Evolutionary conservation across 2,113 vertebrate species (phyloP).

Genomic region (Pachypanchax playfairii): DNA sequence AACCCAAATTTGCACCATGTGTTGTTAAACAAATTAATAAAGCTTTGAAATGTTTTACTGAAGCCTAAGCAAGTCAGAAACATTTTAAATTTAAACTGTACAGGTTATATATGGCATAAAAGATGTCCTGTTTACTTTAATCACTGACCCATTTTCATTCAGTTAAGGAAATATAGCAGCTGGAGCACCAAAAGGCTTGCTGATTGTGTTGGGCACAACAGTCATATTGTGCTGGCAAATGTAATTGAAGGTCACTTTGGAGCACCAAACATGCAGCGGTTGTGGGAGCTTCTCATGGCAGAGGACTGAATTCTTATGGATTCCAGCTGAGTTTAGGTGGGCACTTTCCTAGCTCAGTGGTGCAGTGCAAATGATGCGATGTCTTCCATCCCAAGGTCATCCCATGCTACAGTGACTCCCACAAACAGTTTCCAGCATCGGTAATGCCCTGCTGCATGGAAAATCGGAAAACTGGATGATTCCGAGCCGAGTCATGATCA

Average conservation of each 20-base stretch:
- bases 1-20: no score
- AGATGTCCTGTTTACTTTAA: conserved; percentile 7
- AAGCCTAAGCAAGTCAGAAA: no score
- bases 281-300: conserved; percentile 43
- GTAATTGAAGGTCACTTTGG: conserved; percentile 50
- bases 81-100: background rate
- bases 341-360: conserved; percentile 59
- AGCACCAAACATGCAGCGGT: conserved; percentile 29
- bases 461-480: conserved; percentile 30
- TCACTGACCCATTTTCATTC: conserved; percentile 24
- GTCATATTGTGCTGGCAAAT: conserved; percentile 35
- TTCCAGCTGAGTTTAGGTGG: conserved; percentile 68
- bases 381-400: conserved; percentile 71
- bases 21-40: no score
- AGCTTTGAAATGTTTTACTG: no score
- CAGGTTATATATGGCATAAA: background rate
- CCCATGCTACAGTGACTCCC: conserved; percentile 70
- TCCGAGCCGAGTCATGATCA: conserved; percentile 37
- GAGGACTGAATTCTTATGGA: conserved; percentile 43
- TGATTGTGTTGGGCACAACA: conserved; percentile 33
- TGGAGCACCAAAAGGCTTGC: conserved; percentile 19
- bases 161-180: conserved; percentile 32
- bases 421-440: conserved; percentile 58
- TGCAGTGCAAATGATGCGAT: conserved; percentile 67
- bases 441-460: conserved; percentile 31